Evolutionary conservation across 1,140 invertebrate genomes (phyloP).

Genomic region (Akabosia matsudoensis): DNA sequence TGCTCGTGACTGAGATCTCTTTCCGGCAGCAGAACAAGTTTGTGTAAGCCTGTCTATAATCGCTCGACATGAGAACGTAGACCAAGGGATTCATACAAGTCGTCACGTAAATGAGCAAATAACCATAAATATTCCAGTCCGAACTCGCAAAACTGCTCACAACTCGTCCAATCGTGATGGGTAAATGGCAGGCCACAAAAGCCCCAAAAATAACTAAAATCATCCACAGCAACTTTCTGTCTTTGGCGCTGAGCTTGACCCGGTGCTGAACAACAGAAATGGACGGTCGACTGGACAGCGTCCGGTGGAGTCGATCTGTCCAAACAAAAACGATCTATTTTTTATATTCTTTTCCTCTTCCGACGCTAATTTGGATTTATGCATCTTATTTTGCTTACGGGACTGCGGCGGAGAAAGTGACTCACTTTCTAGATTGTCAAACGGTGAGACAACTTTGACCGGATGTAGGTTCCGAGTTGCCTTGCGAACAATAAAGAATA

Average conservation of each 20-base stretch:
- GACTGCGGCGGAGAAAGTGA: conserved; percentile 1
- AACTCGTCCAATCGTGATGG: conserved; percentile 62
- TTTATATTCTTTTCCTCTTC: no score
- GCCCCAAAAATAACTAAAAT: conserved; percentile 78
- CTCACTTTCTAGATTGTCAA: conserved; percentile 15
- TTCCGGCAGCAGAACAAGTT: conserved; percentile 66
- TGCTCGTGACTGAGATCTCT: conserved; percentile 45
- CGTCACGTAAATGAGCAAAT: conserved; percentile 75
- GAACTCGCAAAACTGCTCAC: conserved; percentile 62
- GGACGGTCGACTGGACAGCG: conserved; percentile 45
- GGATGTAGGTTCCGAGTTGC: conserved; percentile 65
- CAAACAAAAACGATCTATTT: neutral
- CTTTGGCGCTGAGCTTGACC: conserved; percentile 69
- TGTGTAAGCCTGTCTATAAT: conserved; percentile 80
- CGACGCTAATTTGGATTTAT: no score
- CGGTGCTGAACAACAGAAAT: conserved; percentile 45
- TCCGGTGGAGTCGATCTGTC: conserved; percentile 38
- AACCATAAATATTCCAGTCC: conserved; percentile 66
- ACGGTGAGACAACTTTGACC: conserved; percentile 16
- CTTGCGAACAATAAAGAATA: conserved; percentile 73
- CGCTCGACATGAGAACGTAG: conserved; percentile 82
- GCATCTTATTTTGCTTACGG: no score
- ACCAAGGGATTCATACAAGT: conserved; percentile 78
- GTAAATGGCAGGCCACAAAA: conserved; percentile 75
- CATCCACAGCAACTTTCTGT: conserved; percentile 76